Evolutionary conservation across 2,113 vertebrate species (phyloP), one percentile per base, ranked within the genome.

Genomic region (Caretta caretta): DNA sequence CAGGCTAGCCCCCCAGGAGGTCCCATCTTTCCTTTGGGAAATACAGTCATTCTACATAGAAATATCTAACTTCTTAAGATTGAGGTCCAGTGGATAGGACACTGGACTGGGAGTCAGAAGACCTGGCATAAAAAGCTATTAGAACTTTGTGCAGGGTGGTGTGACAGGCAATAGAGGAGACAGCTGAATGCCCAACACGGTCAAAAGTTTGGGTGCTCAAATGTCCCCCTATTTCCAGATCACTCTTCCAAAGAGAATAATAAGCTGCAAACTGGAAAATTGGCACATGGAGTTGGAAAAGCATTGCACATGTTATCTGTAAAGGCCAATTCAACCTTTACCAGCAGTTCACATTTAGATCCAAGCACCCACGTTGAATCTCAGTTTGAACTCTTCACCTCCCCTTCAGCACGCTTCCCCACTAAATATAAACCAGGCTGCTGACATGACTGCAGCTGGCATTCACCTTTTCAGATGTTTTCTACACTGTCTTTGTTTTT

Each of bases 321-420:
- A 72, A 82, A 90, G 56, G 78, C 78, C 87, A 86, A 53, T 10
- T 88, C 51, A 1, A 27, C n/a, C 16, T 72, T 53, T 10, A 90
- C 53, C 83, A 87, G 92, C 83, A 81, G 46, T 78, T 78, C 84
- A 86, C 80, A 35, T 91, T 87, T 89, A 80, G 78, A 94, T 81
- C 62, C 94, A 92, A 86, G 83, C 85, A 86, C 84, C 82, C 83
- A 85, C 65, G 94, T 82, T 90, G 90, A 94, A 96, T 97, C 92
- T 92, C 92, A 51, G 56, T n/a, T 80, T 92, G 96, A 97, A 97
- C 97, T 97, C 95, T 98, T 97, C 97, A 97, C 96, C 97, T 96
- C 94, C 78, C 93, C 85, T 86, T 57, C 88, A 95, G 95, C 96
- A 97, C 19, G 89, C 96, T 95, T 96, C 31, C 53, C 93, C 83